Evolutionary conservation across 2,113 vertebrate species (phyloP), one percentile per base, ranked within the genome.

Genomic region (Podarcis cretensis): DNA sequence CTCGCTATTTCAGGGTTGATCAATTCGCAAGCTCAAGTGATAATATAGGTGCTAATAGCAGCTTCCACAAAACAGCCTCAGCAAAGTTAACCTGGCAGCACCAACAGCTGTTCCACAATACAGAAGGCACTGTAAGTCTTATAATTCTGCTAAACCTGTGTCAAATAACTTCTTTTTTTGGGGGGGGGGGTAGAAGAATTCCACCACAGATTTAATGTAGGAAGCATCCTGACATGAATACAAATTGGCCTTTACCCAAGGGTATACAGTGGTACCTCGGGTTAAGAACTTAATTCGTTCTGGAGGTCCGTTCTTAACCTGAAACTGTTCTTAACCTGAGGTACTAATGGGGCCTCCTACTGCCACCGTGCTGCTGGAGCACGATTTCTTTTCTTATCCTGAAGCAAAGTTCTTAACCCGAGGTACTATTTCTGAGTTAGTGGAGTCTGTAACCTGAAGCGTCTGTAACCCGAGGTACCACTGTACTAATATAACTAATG

Each of bases 201-300:
- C 86, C 30, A 14, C 77, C 87, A 21, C 40, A 35, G 57, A 18
- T 65, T 78, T 90, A 48, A 43, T 75, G 12, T 1, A 21, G 4
- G 87, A 92, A 37, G 30, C 40, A 69, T 91, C 87, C 23, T 93
- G 84, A 73, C 43, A 0, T 3, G 78, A 83, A 87, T 79, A 84
- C 2, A 57, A 83, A 68, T 88, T 16, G 30, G 8, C 35, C 81
- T 84, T 89, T 88, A 63, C 32, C 81, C 74, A 12, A 90, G 81
- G 71, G 27, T 14, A 4, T 40, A 40, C 40, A 40, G 40, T 43
- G 43, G 43, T 43, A 43, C 43, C 43, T 43, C 1, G 1, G 43
- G 43, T 43, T 43, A 43, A 43, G 6, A 43, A 43, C 43, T 43
- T 43, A 43, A 43, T 43, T 43, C 6, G 1, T 43, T 43, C 43